Percentiles rank a stretch among this genome's conserved stretches.
phyloP scores from a whole-genome alignment of 1,140 invertebrate genomes.

The Trichogramma pretiosum region DNA sequence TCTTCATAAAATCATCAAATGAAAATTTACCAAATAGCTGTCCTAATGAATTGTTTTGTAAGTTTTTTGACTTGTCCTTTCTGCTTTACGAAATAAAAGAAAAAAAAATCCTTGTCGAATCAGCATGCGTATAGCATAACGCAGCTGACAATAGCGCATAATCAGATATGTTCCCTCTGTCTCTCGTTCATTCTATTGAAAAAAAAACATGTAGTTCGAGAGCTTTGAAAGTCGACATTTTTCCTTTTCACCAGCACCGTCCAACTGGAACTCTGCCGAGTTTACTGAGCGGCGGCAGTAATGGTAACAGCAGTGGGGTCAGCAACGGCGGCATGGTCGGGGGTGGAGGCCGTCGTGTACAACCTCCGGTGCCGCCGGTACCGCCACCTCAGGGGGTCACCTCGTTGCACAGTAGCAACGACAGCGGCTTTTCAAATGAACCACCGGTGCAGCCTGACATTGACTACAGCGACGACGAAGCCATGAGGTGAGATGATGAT shows the following conservation, averaged over 20 bases:
- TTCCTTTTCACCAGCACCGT: slow-evolving; percentile 43
- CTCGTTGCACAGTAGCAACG: slow-evolving; percentile 80
- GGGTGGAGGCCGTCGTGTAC: slow-evolving; percentile 29
- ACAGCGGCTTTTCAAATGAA: slow-evolving; percentile 84
- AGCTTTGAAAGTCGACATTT: too few relatives aligned
- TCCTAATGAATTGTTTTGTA: too few relatives aligned
- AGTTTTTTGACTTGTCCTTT: too few relatives aligned
- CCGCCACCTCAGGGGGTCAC: slow-evolving; percentile 50
- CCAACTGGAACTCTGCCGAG: slow-evolving; percentile 43
- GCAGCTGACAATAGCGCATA: too few relatives aligned
- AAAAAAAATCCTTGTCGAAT: not conserved
- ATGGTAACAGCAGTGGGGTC: too few relatives aligned
- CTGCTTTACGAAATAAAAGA: slow-evolving; percentile 2
- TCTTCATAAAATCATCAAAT: too few relatives aligned
- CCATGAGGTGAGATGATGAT: slow-evolving; percentile 68
- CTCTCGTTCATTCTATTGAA: too few relatives aligned
- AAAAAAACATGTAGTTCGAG: too few relatives aligned
- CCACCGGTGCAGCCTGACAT: slow-evolving; percentile 79
- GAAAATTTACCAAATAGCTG: too few relatives aligned
- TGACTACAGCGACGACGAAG: slow-evolving; percentile 83
- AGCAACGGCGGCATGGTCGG: too few relatives aligned
- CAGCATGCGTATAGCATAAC: too few relatives aligned
- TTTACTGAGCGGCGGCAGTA: slow-evolving; percentile 34
- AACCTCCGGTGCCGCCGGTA: slow-evolving; percentile 44
- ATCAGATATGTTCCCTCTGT: too few relatives aligned